Base-by-base conservation (phyloP, 2,888 invertebrate species). In the Caenorhabditis sp. region DNA sequence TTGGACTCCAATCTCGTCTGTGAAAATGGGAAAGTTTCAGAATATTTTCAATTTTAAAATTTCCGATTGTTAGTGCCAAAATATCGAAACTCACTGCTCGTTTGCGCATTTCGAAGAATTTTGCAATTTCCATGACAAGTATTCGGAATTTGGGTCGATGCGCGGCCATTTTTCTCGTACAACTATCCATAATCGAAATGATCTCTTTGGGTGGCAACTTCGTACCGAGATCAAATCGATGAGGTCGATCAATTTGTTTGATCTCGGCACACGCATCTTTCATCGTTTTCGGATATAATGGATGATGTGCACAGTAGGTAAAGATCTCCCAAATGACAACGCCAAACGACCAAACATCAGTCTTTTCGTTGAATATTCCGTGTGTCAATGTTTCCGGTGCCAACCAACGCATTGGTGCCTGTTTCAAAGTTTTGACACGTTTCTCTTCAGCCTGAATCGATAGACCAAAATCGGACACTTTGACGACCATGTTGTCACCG, bases 401-500 rank as follows among this genome's bases (percentile, higher is more conserved):
- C 49, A 59, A 24, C 59, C 59, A 59, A 8, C 59, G 4, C 3
- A 59, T 59, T 24, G 59, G 59, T 24, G 59, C 59, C 24, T 23
- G 21, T 27, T 62, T 51, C 36, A 71, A 26, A 8, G 31, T 57
- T 37, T 69, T 61, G 4, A 69, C 65, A 6, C 57, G 53, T n/a
- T 58, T 49, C 17, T 69, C 65, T 1, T 24, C 27, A 2, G 10
- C 61, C 14, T 37, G 36, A 10, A 66, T 50, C 8, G 78, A 73
- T 0, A 79, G 66, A 14, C 79, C 79, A 57, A 77, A 79, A 50
- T 79, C 79, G 1, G 70, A 68, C 55, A 79, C 65, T 55, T 79
- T 79, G n/a, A 62, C 62, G 2, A 21, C 23, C 2, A 53, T 1
- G n/a, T 55, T 27, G 4, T 26, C 23, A 43, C 50, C 49, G 49